Conservation (phyloP, 2,888 invertebrate species). For the Hirtodrosophila cameraria region DNA sequence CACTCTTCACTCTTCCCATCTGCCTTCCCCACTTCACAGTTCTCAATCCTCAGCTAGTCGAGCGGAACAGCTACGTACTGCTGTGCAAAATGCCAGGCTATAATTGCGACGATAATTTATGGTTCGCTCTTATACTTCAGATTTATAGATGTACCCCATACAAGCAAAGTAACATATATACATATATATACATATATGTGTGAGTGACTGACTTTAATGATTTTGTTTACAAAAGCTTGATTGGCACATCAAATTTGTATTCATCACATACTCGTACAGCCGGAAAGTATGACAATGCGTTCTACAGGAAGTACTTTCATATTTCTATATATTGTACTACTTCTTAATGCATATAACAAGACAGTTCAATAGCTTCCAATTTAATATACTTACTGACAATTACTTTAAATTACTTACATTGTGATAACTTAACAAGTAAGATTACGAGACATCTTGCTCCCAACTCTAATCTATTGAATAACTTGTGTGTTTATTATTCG, state of each 20-base stretch:
- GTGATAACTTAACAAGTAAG: too few species aligned
- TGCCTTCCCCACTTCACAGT: neutral
- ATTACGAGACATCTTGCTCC: too few species aligned
- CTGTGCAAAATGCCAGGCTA: slow-evolving; percentile 66
- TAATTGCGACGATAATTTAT: slow-evolving; percentile 74
- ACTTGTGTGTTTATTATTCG: too few species aligned
- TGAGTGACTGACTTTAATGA: slow-evolving; percentile 53
- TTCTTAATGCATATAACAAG: neutral
- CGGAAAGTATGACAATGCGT: neutral
- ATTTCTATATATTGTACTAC: neutral
- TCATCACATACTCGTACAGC: slow-evolving; percentile 20
- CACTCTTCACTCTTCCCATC: slow-evolving; percentile 15
- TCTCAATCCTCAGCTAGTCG: slow-evolving; percentile 25
- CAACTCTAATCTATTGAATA: too few species aligned
- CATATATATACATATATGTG: slow-evolving; percentile 12
- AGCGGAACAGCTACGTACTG: slow-evolving; percentile 53
- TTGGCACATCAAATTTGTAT: slow-evolving; percentile 28
- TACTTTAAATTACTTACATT: too few species aligned
- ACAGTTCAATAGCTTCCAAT: neutral
- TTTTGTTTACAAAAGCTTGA: slow-evolving; percentile 60
- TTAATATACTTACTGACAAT: too few species aligned
- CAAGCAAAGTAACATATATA: too few species aligned
- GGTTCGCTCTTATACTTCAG: slow-evolving; percentile 49
- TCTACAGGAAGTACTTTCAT: slow-evolving; percentile 18
- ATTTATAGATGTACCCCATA: slow-evolving; percentile 62